Evolutionary conservation across 2,888 invertebrate species (phyloP).

Genomic region (Scaptomyza flava): DNA sequence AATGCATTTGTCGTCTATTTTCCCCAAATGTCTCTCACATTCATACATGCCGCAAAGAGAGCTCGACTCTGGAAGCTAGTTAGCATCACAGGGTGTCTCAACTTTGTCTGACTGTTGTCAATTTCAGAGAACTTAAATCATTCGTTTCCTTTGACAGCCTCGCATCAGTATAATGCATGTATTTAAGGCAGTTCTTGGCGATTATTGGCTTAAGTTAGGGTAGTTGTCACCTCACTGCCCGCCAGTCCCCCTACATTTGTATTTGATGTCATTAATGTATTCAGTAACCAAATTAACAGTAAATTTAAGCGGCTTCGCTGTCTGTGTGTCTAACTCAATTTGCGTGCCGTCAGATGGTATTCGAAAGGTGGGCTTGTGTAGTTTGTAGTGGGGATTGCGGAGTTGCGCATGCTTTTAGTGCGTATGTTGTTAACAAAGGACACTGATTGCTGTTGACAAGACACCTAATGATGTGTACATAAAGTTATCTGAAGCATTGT

Average conservation of each 20-base stretch:
- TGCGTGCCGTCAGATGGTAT: slow-evolving; percentile 36
- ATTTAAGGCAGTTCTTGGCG: slow-evolving; percentile 17
- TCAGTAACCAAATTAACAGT: slow-evolving; percentile 73
- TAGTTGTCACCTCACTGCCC: slow-evolving; percentile 15
- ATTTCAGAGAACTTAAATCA: slow-evolving; percentile 1
- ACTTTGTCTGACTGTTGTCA: slow-evolving; percentile 45
- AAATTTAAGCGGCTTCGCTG: slow-evolving; percentile 70
- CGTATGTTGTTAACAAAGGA: slow-evolving; percentile 62
- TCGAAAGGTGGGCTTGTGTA: not conserved
- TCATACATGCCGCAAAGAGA: not conserved
- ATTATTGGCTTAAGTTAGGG: slow-evolving; percentile 57
- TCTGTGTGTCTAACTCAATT: slow-evolving; percentile 63
- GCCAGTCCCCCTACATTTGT: not conserved
- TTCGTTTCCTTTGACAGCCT: slow-evolving; percentile 19
- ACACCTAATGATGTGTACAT: slow-evolving; percentile 65
- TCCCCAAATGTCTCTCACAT: slow-evolving; percentile 1
- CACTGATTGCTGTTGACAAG: slow-evolving; percentile 72
- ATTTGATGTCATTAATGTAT: slow-evolving; percentile 63
- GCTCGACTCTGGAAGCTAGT: slow-evolving; percentile 1
- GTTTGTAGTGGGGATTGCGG: not conserved
- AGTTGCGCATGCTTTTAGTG: slow-evolving; percentile 56
- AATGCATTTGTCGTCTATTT: slow-evolving; percentile 38
- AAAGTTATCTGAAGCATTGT: slow-evolving; percentile 60
- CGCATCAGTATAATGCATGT: slow-evolving; percentile 2
- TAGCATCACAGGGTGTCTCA: slow-evolving; percentile 24